Evolutionary conservation across 2,797 vertebrate species (phyloP).

Genomic region (Emys orbicularis): DNA sequence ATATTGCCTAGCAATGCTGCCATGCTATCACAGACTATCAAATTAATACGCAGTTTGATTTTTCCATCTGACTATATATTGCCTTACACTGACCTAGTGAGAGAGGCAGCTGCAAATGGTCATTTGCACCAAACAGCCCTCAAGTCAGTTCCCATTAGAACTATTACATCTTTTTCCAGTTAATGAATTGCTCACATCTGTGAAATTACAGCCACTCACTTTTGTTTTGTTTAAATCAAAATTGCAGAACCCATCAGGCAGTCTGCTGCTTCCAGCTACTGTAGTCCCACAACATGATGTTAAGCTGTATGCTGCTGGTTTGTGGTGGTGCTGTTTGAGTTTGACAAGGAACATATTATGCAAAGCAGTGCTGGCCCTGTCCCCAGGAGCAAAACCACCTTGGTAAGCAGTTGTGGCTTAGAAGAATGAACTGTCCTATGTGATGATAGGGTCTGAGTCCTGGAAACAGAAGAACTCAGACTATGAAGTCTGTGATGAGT

Average conservation of each 20-base stretch:
- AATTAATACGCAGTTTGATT: conserved; percentile 53
- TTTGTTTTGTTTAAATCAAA: conserved; percentile 70
- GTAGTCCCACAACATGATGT: not conserved
- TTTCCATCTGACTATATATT: conserved; percentile 37
- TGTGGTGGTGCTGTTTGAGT: not conserved
- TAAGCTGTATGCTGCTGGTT: rapidly evolving
- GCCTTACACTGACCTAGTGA: not conserved
- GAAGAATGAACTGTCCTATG: rapidly evolving
- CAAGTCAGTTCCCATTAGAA: conserved; percentile 62
- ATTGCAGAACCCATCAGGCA: conserved; percentile 22
- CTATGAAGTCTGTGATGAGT: not conserved
- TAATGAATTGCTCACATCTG: conserved; percentile 74
- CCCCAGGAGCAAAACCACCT: not conserved
- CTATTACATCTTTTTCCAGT: conserved; percentile 9
- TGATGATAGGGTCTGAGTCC: not conserved
- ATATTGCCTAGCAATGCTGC: conserved; percentile 20
- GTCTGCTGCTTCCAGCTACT: conserved; percentile 56
- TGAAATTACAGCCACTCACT: conserved; percentile 64
- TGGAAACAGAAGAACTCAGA: conserved; percentile 1
- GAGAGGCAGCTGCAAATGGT: conserved; percentile 66
- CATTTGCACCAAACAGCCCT: conserved; percentile 63
- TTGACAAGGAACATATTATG: conserved; percentile 31
- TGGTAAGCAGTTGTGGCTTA: not conserved
- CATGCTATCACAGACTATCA: not conserved
- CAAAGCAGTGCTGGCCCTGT: conserved; percentile 14